phyloP scores from a whole-genome alignment of 2,797 vertebrate genomes.

The Mallotus villosus region DNA sequence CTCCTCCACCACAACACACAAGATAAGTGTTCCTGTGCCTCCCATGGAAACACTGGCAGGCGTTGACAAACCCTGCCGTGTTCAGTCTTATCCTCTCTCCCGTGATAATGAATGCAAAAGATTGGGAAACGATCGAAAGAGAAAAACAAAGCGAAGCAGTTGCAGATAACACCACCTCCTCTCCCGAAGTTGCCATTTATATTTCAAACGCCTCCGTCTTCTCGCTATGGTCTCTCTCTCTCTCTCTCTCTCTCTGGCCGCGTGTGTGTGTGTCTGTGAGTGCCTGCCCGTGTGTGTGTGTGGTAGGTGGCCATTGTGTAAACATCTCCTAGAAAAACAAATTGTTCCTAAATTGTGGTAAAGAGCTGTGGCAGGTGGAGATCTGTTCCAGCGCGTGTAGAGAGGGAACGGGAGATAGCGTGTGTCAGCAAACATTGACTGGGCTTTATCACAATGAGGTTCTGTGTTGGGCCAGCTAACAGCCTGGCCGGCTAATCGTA shows the following conservation, averaged over 20 bases:
- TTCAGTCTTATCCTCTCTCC: conserved; percentile 60
- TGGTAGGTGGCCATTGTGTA: conserved; percentile 63
- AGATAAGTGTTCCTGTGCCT: conserved; percentile 44
- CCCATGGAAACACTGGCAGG: conserved; percentile 47
- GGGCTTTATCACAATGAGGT: conserved; percentile 74
- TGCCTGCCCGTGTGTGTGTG: conserved; percentile 16
- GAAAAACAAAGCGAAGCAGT: conserved; percentile 37
- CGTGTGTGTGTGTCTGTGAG: conserved; percentile 9
- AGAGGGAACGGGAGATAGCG: conserved; percentile 18
- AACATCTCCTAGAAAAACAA: conserved; percentile 71
- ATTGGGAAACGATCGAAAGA: conserved; percentile 37
- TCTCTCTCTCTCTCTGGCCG: conserved; percentile 25
- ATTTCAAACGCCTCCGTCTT: conserved; percentile 50
- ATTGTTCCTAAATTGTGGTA: conserved; percentile 70
- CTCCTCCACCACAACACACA: conserved; percentile 56
- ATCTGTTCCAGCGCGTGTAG: conserved; percentile 37
- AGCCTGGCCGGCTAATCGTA: conserved; percentile 61
- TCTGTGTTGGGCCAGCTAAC: conserved; percentile 65
- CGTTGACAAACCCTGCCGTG: conserved; percentile 62
- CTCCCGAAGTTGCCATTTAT: conserved; percentile 59
- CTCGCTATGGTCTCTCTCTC: conserved; percentile 17
- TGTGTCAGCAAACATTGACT: conserved; percentile 75
- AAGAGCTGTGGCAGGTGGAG: conserved; percentile 62
- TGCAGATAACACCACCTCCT: conserved; percentile 55
- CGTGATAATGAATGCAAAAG: conserved; percentile 65